Evolutionary conservation across 2,888 invertebrate genomes (phyloP), one percentile per base, ranked within the genome.

Genomic region (Druceiella hillmani): DNA sequence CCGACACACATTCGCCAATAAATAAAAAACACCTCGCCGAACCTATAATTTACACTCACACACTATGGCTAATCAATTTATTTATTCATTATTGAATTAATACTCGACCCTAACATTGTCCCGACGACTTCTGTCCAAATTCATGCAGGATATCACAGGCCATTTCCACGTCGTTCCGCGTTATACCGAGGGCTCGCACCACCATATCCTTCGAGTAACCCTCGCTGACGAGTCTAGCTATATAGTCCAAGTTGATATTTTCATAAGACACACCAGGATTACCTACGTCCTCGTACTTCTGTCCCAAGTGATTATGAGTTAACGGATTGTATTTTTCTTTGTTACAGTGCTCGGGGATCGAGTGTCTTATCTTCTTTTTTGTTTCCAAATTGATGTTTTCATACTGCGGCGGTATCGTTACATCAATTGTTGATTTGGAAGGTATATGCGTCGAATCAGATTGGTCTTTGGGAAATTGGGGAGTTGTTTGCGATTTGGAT

Each of bases 111-210:
- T n/a, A n/a, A n/a, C n/a, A n/a, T n/a, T n/a, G n/a, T n/a, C n/a
- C n/a, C 10, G 15, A 60, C 52, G 57, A 62, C 54, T 82, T 81
- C 31, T 81, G 78, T 31, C 87, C 91, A 63, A 93, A 93, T 60
- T 92, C 90, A 59, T 89, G 87, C 50, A 93, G 68, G 57, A 93
- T 93, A 61, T 94, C 92, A 67, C 93, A 87, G 30, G 94, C 94
- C 93, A 95, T 94, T 60, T 89, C 89, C 36, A 94, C 76, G 63
- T 95, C 90, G 67, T 94, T 95, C 41, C 91, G 76, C 2, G 93
- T 89, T 53, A 95, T 93, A 43, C 91, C 88, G 50, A 95, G 72
- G 3, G 94, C 94, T 49, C 92, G 78, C 32, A 93, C 87, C 3
- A 93, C 94, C 31, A 89, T 87, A 56, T 92, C 88, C 54, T 88